These are phyloP conservation scores for Pseudococcus viburni DNA, from an alignment of 2,888 invertebrate species.

Conservation along the genomic window DNA sequence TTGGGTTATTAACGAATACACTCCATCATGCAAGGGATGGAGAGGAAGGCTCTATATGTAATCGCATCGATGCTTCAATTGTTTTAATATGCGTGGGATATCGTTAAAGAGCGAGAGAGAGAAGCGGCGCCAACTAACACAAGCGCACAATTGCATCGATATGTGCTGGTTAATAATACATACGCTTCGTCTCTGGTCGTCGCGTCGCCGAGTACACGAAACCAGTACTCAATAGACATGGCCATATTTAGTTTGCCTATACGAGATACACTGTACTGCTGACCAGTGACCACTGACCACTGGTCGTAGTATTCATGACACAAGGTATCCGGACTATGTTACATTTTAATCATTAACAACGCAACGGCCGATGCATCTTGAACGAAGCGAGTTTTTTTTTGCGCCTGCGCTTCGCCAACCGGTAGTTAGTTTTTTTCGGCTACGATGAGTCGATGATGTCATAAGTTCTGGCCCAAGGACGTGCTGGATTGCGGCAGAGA, in stretches of 20 bases:
- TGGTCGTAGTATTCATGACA: constrained; percentile 63
- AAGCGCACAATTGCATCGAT: constrained; percentile 36
- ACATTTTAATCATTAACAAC: constrained; percentile 64
- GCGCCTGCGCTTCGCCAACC: not conserved
- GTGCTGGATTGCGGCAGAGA: not conserved
- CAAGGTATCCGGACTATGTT: constrained; percentile 64
- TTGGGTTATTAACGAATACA: not conserved
- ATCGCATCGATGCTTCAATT: constrained; percentile 41
- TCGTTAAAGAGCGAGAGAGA: constrained; percentile 3
- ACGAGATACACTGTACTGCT: constrained; percentile 50
- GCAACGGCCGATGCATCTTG: constrained; percentile 32
- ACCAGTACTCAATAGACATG: constrained; percentile 62
- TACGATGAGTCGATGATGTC: not conserved
- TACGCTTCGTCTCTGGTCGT: constrained; percentile 10
- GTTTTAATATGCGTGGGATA: constrained; percentile 65
- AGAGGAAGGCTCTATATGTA: not conserved
- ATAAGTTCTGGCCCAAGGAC: not conserved
- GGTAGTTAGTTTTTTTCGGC: constrained; percentile 6
- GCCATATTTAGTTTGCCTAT: constrained; percentile 61
- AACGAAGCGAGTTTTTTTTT: constrained; percentile 44
- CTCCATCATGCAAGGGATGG: not conserved
- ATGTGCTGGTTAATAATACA: not conserved
- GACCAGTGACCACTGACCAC: constrained; percentile 52
- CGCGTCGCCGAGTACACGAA: constrained; percentile 12
- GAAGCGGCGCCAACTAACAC: constrained; percentile 65